A percentile compares a stretch with the other conserved stretches of the same genome.
These are phyloP conservation scores for Cisticola juncidis DNA, from an alignment of 2,113 vertebrate genomes.

Conservation along the genomic window DNA sequence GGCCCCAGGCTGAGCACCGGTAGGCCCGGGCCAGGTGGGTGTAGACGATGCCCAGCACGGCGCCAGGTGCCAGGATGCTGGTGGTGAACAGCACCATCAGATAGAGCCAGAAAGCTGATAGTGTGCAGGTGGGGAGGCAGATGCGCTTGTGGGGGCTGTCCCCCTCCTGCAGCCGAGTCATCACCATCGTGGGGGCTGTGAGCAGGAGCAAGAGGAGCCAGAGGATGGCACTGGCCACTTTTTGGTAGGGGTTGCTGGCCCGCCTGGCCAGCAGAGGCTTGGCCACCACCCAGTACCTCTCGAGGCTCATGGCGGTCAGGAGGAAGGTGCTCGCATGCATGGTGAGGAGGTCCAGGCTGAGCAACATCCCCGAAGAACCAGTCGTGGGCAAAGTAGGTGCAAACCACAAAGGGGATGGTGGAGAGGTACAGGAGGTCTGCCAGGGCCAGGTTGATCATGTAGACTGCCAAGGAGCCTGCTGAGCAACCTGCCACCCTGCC, in stretches of 20 bases:
- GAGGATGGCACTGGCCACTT: constrained; percentile 62
- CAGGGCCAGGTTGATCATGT: constrained; percentile 83
- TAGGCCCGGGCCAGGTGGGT: constrained; percentile 68
- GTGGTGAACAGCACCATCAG: constrained; percentile 80
- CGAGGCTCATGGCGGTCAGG: constrained; percentile 83
- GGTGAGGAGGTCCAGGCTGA: constrained; percentile 87
- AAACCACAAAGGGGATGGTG: constrained; percentile 88
- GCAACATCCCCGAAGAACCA: constrained; percentile 86
- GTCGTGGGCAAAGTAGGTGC: constrained; percentile 81
- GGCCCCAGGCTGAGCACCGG: background rate
- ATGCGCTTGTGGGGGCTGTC: constrained; percentile 72
- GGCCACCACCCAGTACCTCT: constrained; percentile 83
- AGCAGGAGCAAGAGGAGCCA: constrained; percentile 77
- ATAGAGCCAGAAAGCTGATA: constrained; percentile 76
- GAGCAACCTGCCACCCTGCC: constrained; percentile 69
- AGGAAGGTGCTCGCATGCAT: constrained; percentile 87
- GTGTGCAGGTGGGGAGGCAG: constrained; percentile 83
- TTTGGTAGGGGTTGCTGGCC: background rate
- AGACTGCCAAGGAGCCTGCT: constrained; percentile 79
- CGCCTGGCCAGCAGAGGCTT: constrained; percentile 70
- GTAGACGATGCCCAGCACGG: constrained; percentile 76
- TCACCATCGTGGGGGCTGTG: constrained; percentile 83
- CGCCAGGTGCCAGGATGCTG: constrained; percentile 75
- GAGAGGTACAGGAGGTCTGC: constrained; percentile 87
- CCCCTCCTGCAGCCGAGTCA: constrained; percentile 78